Base-by-base conservation (phyloP, 2,113 vertebrate species). In the Ia io region DNA sequence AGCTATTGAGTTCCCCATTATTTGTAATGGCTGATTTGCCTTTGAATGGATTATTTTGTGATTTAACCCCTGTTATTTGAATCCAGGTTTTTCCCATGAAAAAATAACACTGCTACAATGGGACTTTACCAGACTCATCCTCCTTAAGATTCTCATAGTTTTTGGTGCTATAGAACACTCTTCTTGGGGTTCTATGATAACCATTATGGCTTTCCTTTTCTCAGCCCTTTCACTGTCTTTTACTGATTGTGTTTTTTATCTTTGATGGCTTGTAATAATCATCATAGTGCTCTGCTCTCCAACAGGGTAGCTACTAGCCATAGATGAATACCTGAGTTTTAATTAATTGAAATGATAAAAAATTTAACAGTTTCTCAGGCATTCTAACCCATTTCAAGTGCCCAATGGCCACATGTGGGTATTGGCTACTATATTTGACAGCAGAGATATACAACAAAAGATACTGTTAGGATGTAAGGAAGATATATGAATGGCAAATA, bases 21-120 rank as follows among this genome's bases (percentile, higher is more conserved):
- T 67, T 95, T 88, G 65, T 86, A 67, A 76, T 74, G 53, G 14
- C 83, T 67, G n/a, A 9, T 70, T 69, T 78, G 23, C 44, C 61
- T 83, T 82, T 94, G 47, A 93, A 71, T 84, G 32, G 32, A 28
- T 82, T 91, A 20, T 69, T 91, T 85, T 18, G 73, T 76, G 37
- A 61, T 90, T 91, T 85, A 49, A 47, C 2, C 11, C 9, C 6
- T 73, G 6, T 56, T 93, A 35, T 70, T 90, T 90, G 79, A 95
- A 84, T 59, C 76, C 22, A 89, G 35, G 10, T 87, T 56, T 91
- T 90, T 49, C 16, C 9, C 16, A 16, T 40, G n/a, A 70, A 87
- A 35, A 79, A n/a, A 32, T 53, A 73, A 28, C 20, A 63, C 30
- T 32, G 1, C 12, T 65, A 47, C 35, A 20, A 92, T 77, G 76